These are phyloP conservation scores for Nannospalax galili DNA, from an alignment of 2,113 vertebrate genomes.

Conservation along the genomic window DNA sequence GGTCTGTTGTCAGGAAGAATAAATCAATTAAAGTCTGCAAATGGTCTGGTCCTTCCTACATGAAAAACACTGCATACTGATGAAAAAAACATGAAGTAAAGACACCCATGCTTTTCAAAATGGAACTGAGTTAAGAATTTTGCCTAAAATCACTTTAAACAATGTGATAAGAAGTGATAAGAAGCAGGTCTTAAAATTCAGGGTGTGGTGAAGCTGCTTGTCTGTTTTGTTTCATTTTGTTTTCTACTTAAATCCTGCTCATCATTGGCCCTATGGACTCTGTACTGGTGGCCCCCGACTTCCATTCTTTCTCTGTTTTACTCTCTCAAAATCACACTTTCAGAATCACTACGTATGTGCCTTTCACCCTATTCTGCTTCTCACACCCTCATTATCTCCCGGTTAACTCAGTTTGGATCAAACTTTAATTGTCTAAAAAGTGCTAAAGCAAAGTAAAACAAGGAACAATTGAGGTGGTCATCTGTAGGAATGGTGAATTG, in stretches of 20 bases:
- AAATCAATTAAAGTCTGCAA: conserved; percentile 23
- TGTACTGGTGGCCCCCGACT: background rate
- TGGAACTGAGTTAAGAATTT: background rate
- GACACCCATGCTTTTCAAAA: background rate
- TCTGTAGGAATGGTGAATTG: background rate
- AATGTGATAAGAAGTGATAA: background rate
- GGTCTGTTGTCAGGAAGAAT: background rate
- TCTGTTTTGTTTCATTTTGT: background rate
- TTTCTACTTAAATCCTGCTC: background rate
- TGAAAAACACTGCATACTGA: background rate
- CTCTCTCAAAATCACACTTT: background rate
- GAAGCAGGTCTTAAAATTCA: background rate
- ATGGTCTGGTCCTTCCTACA: background rate
- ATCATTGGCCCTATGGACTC: background rate
- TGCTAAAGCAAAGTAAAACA: background rate
- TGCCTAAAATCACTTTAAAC: background rate
- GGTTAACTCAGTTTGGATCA: background rate
- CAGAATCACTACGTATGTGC: background rate
- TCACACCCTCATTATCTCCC: background rate
- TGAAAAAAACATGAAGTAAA: background rate
- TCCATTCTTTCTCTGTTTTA: background rate
- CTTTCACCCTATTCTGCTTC: background rate
- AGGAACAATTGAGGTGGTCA: background rate
- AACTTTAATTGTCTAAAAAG: background rate
- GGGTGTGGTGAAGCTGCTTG: background rate